Evolutionary conservation across 2,797 vertebrate species (phyloP).

Genomic region (Pyrocephalus nanus): DNA sequence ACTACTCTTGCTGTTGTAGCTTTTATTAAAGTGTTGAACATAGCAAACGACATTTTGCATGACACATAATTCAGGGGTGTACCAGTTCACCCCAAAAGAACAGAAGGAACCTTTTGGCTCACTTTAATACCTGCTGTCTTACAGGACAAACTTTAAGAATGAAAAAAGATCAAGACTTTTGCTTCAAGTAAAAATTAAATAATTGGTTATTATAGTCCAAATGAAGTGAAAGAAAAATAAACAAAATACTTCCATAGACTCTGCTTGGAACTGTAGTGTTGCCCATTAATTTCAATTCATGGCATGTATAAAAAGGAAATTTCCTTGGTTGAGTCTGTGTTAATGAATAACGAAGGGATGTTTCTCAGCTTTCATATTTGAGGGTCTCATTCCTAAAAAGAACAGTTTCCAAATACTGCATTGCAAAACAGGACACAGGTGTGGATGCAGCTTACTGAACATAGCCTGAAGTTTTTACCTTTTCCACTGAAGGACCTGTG

Average conservation of each 20-base stretch:
- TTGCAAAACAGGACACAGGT: background rate
- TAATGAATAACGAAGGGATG: background rate
- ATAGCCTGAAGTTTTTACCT: background rate
- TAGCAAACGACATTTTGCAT: background rate
- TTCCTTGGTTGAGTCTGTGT: background rate
- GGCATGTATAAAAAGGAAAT: background rate
- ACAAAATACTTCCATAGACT: background rate
- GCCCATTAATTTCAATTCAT: background rate
- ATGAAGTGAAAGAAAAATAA: background rate
- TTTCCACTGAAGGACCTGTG: background rate
- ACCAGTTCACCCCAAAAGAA: background rate
- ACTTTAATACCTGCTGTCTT: background rate
- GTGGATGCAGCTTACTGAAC: background rate
- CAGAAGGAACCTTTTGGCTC: background rate
- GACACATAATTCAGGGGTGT: accelerated
- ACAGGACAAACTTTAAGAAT: background rate
- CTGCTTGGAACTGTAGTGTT: background rate
- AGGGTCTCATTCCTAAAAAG: background rate
- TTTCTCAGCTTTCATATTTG: background rate
- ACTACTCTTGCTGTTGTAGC: background rate
- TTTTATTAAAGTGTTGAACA: background rate
- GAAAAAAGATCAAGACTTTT: background rate
- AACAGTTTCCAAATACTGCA: background rate
- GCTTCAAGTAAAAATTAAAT: background rate
- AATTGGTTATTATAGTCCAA: background rate